A percentile compares a stretch with the other conserved stretches of the same genome.
Evolutionary conservation across 1,140 invertebrate species (phyloP).

Genomic region (Drosophila eugracilis): DNA sequence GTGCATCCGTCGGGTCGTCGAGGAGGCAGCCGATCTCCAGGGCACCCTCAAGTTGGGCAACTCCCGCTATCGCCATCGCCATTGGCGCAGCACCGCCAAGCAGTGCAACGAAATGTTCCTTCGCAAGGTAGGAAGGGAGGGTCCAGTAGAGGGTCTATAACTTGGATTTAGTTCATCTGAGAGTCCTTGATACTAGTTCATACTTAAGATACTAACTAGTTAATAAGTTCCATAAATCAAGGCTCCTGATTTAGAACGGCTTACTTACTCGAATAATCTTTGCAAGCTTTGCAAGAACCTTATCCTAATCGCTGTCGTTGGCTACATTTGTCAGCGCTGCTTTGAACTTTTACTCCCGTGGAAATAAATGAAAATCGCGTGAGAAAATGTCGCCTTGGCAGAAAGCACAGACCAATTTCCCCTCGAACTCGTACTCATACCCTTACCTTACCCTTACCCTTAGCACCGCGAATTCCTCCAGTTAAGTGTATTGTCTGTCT

Average conservation of each 20-base stretch:
- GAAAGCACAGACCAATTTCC: not conserved
- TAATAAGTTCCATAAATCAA: not conserved
- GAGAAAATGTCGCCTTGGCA: conserved; percentile 33
- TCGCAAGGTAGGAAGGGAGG: conserved; percentile 87
- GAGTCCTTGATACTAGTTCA: not conserved
- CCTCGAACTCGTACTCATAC: not conserved
- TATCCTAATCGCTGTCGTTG: conserved; percentile 9
- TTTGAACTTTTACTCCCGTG: conserved; percentile 35
- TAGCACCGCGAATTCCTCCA: conserved; percentile 22
- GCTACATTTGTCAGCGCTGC: conserved; percentile 22
- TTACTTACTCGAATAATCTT: conserved; percentile 10
- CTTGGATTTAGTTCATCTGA: not conserved
- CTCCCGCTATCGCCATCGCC: conserved; percentile 88
- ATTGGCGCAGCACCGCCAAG: conserved; percentile 90
- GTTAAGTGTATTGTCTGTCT: conserved; percentile 47
- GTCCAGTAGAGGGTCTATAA: not conserved
- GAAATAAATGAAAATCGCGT: conserved; percentile 39
- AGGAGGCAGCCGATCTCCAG: conserved; percentile 88
- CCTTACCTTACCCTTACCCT: not conserved
- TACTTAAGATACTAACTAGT: no score
- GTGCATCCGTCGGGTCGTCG: conserved; percentile 88
- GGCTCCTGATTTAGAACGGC: conserved; percentile 8
- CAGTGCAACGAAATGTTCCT: conserved; percentile 91
- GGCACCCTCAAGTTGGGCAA: conserved; percentile 88
- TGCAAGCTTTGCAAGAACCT: not conserved